Conservation (phyloP, 2,888 invertebrate genomes). For the Nebria brevicollis region DNA sequence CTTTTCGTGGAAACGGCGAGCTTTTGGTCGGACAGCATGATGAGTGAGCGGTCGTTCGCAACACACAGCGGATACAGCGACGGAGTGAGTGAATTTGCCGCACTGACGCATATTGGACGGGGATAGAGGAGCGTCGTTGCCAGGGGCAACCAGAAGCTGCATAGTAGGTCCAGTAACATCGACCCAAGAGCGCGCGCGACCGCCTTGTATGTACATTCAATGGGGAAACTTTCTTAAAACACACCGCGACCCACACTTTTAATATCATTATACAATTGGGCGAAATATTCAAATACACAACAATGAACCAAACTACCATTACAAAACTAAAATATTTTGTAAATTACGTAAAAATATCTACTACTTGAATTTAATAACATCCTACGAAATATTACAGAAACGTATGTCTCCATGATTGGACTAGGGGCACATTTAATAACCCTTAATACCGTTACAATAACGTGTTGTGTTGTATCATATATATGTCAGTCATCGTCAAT, state of each 20-base stretch:
- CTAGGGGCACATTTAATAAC: not conserved
- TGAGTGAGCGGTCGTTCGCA: not conserved
- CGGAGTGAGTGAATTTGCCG: conserved; percentile 30
- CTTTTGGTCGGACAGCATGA: not conserved
- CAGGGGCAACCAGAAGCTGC: conserved; percentile 48
- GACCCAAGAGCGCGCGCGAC: conserved; percentile 40
- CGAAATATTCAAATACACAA: not conserved
- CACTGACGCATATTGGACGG: conserved; percentile 46
- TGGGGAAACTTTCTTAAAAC: conserved; percentile 39
- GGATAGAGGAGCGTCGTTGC: conserved; percentile 48
- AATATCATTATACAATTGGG: not conserved
- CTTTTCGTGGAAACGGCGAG: not conserved
- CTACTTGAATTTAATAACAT: no score
- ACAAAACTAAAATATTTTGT: no score
- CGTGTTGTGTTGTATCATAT: conserved; percentile 1
- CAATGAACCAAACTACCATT: no score
- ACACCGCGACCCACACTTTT: conserved; percentile 6
- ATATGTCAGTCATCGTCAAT: not conserved
- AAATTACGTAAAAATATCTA: no score
- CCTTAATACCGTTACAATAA: not conserved
- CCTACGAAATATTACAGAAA: no score
- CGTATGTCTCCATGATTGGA: no score
- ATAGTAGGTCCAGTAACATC: conserved; percentile 47
- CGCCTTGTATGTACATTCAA: conserved; percentile 26
- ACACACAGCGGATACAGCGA: not conserved